Conservation (phyloP, 2,113 vertebrate species). For the Tor tambroides region DNA sequence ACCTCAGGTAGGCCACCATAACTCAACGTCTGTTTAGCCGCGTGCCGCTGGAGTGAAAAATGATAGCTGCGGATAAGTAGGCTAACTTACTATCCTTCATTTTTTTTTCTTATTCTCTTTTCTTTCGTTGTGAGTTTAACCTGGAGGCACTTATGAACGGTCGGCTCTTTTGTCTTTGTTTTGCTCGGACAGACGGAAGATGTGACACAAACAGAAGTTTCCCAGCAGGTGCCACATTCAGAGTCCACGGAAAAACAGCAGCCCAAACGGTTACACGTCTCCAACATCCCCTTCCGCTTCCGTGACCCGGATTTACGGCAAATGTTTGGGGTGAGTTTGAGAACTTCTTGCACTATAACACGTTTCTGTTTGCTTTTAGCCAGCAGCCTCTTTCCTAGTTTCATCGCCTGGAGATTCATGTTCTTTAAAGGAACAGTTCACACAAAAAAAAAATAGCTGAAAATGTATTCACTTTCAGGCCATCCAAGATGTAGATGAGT, state of each 20-base stretch:
- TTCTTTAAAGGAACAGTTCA: background rate
- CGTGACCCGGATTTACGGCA: slow-evolving; percentile 95
- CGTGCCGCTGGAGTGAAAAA: slow-evolving; percentile 68
- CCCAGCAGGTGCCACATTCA: slow-evolving; percentile 86
- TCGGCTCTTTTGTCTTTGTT: slow-evolving; percentile 64
- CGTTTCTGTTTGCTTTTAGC: background rate
- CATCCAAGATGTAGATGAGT: background rate
- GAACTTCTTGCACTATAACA: background rate
- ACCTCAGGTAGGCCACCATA: slow-evolving; percentile 70
- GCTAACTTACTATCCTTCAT: slow-evolving; percentile 59
- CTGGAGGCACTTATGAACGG: slow-evolving; percentile 41
- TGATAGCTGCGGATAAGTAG: slow-evolving; percentile 62
- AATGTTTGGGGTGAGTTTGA: slow-evolving; percentile 87
- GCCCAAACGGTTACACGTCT: slow-evolving; percentile 95
- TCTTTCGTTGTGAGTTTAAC: background rate
- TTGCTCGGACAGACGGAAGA: slow-evolving; percentile 87
- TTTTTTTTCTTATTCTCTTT: background rate
- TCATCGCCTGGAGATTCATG: background rate
- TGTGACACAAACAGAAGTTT: slow-evolving; percentile 90
- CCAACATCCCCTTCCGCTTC: slow-evolving; percentile 99
- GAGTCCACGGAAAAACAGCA: slow-evolving; percentile 94
- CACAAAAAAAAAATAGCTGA: background rate
- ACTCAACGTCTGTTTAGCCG: slow-evolving; percentile 74
- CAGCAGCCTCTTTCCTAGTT: background rate
- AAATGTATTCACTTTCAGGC: background rate